These are phyloP conservation scores for Mastomys natalensis DNA, from an alignment of 2,113 vertebrate genomes.

Conservation along the genomic window DNA sequence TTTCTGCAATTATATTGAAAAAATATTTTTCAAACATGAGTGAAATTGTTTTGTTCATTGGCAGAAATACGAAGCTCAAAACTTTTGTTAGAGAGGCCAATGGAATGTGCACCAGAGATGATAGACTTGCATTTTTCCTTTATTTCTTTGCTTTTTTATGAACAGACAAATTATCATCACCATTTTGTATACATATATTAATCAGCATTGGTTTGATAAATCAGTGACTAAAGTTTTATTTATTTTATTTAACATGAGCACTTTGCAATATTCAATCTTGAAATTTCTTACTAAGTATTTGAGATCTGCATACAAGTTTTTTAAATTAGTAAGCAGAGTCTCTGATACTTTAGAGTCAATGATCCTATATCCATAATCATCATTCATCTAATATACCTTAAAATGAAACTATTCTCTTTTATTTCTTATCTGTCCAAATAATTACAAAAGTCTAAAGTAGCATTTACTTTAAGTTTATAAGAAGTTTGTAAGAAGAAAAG, in stretches of 20 bases:
- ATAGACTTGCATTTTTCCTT: too few species aligned
- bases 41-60: background rate
- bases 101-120: background rate
- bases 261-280: background rate
- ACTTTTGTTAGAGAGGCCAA: background rate
- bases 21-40: background rate
- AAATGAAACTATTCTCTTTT: background rate
- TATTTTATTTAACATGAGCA: background rate
- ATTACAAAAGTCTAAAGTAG: background rate
- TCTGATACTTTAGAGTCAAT: background rate
- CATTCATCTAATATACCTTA: background rate
- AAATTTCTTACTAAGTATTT: background rate
- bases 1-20: background rate
- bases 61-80: background rate
- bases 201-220: too few species aligned
- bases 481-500: background rate
- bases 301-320: background rate
- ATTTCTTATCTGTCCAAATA: background rate
- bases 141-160: too few species aligned
- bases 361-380: rapidly evolving
- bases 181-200: too few species aligned
- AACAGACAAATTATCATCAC: too few species aligned
- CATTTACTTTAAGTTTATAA: too few species aligned
- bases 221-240: too few species aligned
- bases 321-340: background rate